These are phyloP conservation scores for Dasyornis broadbenti DNA, from an alignment of 2,113 vertebrate species.

Conservation along the genomic window DNA sequence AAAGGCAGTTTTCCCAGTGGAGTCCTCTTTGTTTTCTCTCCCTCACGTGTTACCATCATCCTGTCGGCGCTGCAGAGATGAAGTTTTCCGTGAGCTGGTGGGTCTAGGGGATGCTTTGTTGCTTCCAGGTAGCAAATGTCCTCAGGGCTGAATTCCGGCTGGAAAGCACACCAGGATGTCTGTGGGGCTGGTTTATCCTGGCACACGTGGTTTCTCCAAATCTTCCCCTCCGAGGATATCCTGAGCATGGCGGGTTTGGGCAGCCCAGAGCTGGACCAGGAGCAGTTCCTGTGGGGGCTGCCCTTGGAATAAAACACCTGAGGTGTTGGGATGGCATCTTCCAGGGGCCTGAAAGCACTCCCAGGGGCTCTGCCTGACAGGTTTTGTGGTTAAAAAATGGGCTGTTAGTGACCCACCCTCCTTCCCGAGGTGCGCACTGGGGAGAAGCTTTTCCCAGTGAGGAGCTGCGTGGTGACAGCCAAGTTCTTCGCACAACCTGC, in stretches of 20 bases:
- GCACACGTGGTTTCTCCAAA: not conserved
- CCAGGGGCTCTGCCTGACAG: not conserved
- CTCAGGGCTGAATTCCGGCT: not conserved
- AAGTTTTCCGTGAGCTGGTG: not conserved
- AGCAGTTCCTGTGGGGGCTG: accelerated
- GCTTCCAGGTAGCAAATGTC: not conserved
- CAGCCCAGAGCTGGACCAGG: not conserved
- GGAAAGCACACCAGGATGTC: not conserved
- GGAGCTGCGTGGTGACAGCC: not conserved
- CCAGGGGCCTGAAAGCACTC: not conserved
- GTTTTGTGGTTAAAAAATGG: not conserved
- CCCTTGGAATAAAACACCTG: not conserved
- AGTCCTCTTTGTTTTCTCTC: not conserved
- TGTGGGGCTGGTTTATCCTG: not conserved
- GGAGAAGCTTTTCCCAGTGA: not conserved
- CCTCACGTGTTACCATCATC: not conserved
- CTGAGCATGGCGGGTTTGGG: not conserved
- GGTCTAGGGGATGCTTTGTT: not conserved
- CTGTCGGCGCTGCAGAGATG: not conserved
- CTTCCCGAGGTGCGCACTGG: accelerated
- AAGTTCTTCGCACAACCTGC: not conserved
- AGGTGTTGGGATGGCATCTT: not conserved
- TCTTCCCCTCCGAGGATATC: accelerated
- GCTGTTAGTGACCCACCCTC: not conserved
- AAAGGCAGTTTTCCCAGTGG: not conserved